These are phyloP conservation scores for Dipodomys ordii DNA, from an alignment of 2,113 vertebrate genomes.

Conservation along the genomic window DNA sequence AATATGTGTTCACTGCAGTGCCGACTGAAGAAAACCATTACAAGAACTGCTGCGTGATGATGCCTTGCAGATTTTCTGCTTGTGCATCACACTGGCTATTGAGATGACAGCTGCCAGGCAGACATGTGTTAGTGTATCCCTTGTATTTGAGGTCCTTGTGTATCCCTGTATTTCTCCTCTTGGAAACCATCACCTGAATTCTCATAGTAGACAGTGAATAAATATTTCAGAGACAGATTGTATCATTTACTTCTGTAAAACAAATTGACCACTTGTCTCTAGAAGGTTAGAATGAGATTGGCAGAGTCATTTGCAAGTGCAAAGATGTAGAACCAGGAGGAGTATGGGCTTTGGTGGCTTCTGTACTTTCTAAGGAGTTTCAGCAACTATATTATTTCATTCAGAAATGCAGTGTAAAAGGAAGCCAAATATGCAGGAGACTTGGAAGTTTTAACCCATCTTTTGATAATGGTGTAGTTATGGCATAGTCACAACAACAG, in stretches of 20 bases:
- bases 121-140: not conserved
- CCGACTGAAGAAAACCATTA: slow-evolving; percentile 70
- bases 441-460: slow-evolving; percentile 19
- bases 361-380: not conserved
- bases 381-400: not conserved
- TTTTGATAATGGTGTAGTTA: not conserved
- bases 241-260: slow-evolving; percentile 41
- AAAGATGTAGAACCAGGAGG: slow-evolving; percentile 26
- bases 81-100: slow-evolving; percentile 51
- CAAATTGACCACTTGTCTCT: not conserved
- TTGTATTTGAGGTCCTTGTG: not conserved
- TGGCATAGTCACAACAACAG: not conserved
- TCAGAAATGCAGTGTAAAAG: slow-evolving; percentile 9
- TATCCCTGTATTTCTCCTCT: not conserved
- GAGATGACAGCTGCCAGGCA: slow-evolving; percentile 40
- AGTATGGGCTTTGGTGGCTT: not conserved
- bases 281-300: slow-evolving; percentile 44
- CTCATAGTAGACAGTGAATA: not conserved
- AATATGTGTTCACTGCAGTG: slow-evolving; percentile 51
- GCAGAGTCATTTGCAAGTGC: slow-evolving; percentile 46
- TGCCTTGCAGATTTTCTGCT: slow-evolving; percentile 51
- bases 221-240: slow-evolving; percentile 47
- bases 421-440: not conserved
- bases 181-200: slow-evolving; percentile 40
- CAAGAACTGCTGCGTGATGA: slow-evolving; percentile 60